Conservation (phyloP, 2,113 vertebrate species). For the Zonotrichia leucophrys region DNA sequence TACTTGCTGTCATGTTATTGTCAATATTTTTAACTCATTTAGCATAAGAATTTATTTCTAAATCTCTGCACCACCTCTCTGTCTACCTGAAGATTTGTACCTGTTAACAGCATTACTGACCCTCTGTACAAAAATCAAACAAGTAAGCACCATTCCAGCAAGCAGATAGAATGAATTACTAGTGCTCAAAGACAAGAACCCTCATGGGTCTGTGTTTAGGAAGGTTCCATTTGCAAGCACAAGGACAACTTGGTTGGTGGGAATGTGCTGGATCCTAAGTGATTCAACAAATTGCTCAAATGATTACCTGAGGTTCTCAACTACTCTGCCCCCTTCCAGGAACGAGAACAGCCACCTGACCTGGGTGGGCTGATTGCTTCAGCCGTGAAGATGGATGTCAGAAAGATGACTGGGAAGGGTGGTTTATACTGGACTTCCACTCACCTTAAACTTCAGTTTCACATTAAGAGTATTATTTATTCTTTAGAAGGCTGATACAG, state of each 20-base stretch:
- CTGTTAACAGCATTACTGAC: background rate
- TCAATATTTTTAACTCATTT: background rate
- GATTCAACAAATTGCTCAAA: background rate
- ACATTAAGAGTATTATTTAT: background rate
- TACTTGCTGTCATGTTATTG: background rate
- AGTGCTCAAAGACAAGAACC: background rate
- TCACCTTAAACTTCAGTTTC: background rate
- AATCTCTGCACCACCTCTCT: background rate
- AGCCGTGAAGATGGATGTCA: background rate
- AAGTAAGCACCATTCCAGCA: background rate
- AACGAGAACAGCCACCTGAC: fast-evolving
- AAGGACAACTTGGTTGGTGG: background rate
- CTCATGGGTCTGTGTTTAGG: background rate
- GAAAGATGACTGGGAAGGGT: background rate
- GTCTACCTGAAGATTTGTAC: background rate
- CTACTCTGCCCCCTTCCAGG: background rate
- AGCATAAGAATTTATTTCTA: background rate
- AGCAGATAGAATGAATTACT: background rate
- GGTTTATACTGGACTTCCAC: background rate
- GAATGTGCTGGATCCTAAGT: background rate
- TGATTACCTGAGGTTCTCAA: background rate
- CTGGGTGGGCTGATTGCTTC: background rate
- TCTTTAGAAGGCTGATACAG: background rate
- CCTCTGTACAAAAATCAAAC: background rate
- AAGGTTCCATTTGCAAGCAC: background rate